Conservation (phyloP, 2,797 vertebrate species). For the Malacoctenus gilli region DNA sequence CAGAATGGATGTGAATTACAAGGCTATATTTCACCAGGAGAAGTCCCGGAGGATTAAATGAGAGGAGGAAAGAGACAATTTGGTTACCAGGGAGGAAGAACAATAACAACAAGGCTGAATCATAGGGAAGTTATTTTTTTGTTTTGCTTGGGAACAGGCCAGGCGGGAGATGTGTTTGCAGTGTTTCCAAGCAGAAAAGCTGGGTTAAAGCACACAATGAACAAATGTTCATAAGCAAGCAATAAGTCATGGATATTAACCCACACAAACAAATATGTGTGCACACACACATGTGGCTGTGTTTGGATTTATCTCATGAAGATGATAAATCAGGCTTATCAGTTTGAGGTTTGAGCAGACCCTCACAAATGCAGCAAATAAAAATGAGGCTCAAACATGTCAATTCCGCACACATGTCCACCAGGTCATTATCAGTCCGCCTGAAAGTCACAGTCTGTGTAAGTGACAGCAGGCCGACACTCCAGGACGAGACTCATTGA, state of each 20-base stretch:
- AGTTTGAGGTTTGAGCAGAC: conserved; percentile 29
- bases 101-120: conserved; percentile 83
- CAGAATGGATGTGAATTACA: conserved; percentile 77
- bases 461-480: conserved; percentile 17
- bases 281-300: conserved; percentile 9
- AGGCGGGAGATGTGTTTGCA: conserved; percentile 62
- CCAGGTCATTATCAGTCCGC: background rate
- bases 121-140: conserved; percentile 82
- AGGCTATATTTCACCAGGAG: conserved; percentile 74
- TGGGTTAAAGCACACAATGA: conserved; percentile 34
- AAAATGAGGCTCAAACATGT: conserved; percentile 10
- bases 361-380: background rate
- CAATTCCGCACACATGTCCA: background rate
- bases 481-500: conserved; percentile 50
- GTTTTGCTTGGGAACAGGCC: conserved; percentile 79
- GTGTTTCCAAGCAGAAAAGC: conserved; percentile 39
- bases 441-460: conserved; percentile 13
- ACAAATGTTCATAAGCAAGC: conserved; percentile 49
- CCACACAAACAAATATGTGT: conserved; percentile 15
- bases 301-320: conserved; percentile 38
- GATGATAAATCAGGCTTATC: conserved; percentile 39
- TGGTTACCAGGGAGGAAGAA: conserved; percentile 75
- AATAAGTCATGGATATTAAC: conserved; percentile 49
- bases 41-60: conserved; percentile 70
- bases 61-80: conserved; percentile 53